Conservation (phyloP, 1,140 invertebrate species). For the Branchinecta lindahli region DNA sequence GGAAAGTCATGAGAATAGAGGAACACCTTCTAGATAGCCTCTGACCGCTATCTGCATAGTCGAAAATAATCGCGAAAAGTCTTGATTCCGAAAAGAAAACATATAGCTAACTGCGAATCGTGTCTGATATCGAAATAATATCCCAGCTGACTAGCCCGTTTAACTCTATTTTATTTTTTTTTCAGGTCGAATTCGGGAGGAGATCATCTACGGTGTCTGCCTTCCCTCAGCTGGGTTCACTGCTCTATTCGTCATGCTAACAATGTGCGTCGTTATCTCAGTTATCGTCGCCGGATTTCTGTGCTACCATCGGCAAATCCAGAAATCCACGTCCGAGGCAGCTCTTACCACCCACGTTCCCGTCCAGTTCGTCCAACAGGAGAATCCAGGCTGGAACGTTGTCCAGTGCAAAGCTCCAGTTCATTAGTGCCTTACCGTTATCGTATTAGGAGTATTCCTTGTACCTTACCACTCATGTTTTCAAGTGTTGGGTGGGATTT, state of each 20-base stretch:
- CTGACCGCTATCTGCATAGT: no score
- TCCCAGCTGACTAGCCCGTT: no score
- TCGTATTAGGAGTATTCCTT: no score
- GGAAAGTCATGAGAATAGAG: no score
- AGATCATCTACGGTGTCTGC: conserved; percentile 71
- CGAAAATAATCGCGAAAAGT: no score
- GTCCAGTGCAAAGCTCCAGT: background rate
- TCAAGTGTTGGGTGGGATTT: no score
- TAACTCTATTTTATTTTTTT: conserved; percentile 33
- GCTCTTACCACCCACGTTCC: conserved; percentile 13
- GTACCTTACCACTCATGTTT: no score
- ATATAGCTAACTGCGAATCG: no score
- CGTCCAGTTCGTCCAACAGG: conserved; percentile 1
- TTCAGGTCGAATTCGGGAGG: conserved; percentile 57
- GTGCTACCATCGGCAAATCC: conserved; percentile 24
- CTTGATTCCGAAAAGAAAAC: no score
- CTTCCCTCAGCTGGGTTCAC: conserved; percentile 74
- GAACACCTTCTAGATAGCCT: no score
- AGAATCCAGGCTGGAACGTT: background rate
- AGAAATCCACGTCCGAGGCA: conserved; percentile 16
- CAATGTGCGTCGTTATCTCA: conserved; percentile 57
- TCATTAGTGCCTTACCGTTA: background rate
- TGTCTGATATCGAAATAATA: no score
- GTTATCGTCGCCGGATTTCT: conserved; percentile 30
- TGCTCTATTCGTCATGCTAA: conserved; percentile 66